These are phyloP conservation scores for Galbula dea DNA, from an alignment of 2,113 vertebrate genomes.

Conservation along the genomic window DNA sequence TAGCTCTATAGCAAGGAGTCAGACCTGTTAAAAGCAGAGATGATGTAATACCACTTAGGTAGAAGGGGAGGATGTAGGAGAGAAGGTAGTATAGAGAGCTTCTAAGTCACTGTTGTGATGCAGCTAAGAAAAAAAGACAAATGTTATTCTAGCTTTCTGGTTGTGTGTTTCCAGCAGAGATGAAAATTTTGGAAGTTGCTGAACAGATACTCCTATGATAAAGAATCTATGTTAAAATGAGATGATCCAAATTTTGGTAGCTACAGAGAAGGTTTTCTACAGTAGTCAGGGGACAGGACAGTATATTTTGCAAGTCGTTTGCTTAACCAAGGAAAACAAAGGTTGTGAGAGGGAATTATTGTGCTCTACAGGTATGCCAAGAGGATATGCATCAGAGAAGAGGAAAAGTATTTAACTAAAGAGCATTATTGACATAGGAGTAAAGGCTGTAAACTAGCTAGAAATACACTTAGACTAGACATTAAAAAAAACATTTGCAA, in stretches of 20 bases:
- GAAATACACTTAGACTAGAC: neutral
- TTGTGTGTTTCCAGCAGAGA: neutral
- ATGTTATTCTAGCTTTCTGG: neutral
- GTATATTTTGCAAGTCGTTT: neutral
- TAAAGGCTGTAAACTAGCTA: constrained; percentile 1
- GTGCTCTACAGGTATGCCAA: constrained; percentile 11
- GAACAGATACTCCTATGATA: neutral
- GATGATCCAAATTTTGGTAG: neutral
- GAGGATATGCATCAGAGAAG: constrained; percentile 23
- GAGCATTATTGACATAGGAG: constrained; percentile 32
- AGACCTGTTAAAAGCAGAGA: neutral
- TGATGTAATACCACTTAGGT: neutral
- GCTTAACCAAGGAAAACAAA: constrained; percentile 48
- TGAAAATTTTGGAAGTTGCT: neutral
- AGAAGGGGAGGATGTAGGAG: neutral
- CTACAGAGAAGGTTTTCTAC: neutral
- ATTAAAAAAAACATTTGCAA: constrained; percentile 6
- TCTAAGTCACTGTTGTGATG: neutral
- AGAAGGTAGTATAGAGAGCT: neutral
- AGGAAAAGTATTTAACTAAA: constrained; percentile 23
- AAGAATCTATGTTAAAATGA: neutral
- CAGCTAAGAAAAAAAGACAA: neutral
- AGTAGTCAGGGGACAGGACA: neutral
- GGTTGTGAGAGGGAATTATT: constrained; percentile 27
- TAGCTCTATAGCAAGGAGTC: neutral